Conservation (phyloP, 1,140 invertebrate genomes). For the Chironomus striatipennis region DNA sequence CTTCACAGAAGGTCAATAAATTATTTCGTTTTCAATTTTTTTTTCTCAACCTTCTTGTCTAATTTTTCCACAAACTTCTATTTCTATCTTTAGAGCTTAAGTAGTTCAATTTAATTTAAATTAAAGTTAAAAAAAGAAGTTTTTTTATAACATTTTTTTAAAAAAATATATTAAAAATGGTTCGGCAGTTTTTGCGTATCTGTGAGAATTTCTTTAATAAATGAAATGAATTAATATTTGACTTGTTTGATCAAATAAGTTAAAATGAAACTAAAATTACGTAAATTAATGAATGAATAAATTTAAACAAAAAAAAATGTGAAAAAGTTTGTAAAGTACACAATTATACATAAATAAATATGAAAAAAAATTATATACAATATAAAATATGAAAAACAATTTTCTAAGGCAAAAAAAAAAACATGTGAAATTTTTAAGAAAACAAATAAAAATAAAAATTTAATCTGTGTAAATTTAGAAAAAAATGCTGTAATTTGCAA, state of each 20-base stretch:
- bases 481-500: constrained; percentile 8
- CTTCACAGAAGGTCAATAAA: background rate
- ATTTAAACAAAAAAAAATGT: background rate
- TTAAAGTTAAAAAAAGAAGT: background rate
- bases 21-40: background rate
- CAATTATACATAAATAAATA: background rate
- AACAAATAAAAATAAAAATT: background rate
- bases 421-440: background rate
- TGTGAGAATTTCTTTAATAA: constrained; percentile 4
- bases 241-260: no score
- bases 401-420: no score
- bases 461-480: background rate
- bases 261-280: background rate
- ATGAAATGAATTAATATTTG: no score
- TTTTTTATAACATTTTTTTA: no score
- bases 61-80: background rate
- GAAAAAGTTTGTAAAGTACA: background rate
- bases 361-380: background rate
- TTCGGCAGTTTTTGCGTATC: constrained; percentile 11
- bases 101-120: constrained; percentile 10
- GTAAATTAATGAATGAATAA: background rate
- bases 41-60: background rate
- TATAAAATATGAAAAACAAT: background rate
- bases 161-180: background rate
- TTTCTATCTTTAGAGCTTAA: background rate